Evolutionary conservation across 1,140 invertebrate genomes (phyloP).

Genomic region (Elymnias hypermnestra): DNA sequence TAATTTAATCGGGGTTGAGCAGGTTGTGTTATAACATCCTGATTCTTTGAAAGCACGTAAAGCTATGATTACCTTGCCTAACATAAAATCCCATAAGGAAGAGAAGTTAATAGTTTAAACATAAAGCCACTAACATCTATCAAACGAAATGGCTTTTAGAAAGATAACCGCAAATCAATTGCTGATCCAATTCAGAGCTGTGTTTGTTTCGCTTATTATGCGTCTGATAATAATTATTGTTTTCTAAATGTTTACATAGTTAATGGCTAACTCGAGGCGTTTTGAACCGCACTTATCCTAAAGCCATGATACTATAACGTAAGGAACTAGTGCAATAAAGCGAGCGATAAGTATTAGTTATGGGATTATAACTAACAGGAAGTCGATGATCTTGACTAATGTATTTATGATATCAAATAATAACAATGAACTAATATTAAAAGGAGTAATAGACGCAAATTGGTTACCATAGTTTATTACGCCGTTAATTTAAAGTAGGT

Average conservation of each 20-base stretch:
- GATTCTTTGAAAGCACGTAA: too few species aligned
- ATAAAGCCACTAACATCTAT: too few species aligned
- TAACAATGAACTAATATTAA: slow-evolving; percentile 2
- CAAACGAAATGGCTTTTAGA: background rate
- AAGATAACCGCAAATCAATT: slow-evolving; percentile 5
- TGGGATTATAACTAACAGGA: slow-evolving; percentile 6
- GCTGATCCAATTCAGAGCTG: background rate
- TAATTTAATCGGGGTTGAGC: too few species aligned
- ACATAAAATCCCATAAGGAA: too few species aligned
- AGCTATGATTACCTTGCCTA: too few species aligned
- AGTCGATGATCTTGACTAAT: slow-evolving; percentile 5
- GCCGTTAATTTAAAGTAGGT: background rate
- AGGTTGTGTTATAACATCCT: too few species aligned
- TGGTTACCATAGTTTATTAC: background rate
- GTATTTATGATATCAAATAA: slow-evolving; percentile 4
- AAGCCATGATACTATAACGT: slow-evolving; percentile 3
- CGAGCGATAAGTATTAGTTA: slow-evolving; percentile 8
- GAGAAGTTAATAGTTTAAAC: too few species aligned
- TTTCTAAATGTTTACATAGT: slow-evolving; percentile 8
- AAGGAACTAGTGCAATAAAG: slow-evolving; percentile 4
- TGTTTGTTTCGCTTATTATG: background rate
- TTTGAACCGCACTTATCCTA: slow-evolving; percentile 3
- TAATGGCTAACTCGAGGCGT: slow-evolving; percentile 6
- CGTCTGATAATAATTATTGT: slow-evolving; percentile 6
- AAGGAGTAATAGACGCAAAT: slow-evolving; percentile 1